These are phyloP conservation scores for Macroglossus sobrinus DNA, from an alignment of 2,113 vertebrate genomes.

Conservation along the genomic window DNA sequence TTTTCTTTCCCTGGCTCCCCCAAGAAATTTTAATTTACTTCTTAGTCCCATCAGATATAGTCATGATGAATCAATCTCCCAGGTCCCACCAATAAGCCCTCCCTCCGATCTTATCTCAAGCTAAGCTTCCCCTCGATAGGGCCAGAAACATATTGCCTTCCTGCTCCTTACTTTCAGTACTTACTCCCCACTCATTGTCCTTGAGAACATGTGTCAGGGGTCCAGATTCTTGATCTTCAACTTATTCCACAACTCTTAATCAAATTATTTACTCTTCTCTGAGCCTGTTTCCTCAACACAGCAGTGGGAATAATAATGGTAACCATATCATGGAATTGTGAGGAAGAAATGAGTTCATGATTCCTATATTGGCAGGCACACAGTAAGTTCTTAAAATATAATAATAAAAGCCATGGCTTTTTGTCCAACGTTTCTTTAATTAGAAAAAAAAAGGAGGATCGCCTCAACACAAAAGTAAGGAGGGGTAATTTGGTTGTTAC, in stretches of 20 bases:
- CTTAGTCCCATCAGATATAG: background rate
- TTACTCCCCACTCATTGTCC: background rate
- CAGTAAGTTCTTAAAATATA: background rate
- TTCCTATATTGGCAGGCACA: background rate
- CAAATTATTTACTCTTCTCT: background rate
- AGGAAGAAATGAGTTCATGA: conserved; percentile 18
- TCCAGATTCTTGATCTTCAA: background rate
- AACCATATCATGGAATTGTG: background rate
- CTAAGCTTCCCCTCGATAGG: background rate
- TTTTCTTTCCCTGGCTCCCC: background rate
- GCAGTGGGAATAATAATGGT: background rate
- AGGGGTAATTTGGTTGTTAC: background rate
- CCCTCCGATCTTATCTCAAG: background rate
- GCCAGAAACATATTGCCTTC: background rate
- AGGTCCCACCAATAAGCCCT: background rate
- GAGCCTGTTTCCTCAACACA: background rate
- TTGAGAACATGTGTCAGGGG: background rate
- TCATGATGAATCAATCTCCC: background rate
- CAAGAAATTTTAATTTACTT: background rate
- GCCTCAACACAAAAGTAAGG: conserved; percentile 1
- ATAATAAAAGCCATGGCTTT: background rate
- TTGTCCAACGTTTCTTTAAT: background rate
- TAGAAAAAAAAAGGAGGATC: background rate
- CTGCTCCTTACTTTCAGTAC: background rate
- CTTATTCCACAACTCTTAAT: background rate